Base-by-base conservation (phyloP, 2,888 invertebrate genomes). In the Drosophila neotestacea region DNA sequence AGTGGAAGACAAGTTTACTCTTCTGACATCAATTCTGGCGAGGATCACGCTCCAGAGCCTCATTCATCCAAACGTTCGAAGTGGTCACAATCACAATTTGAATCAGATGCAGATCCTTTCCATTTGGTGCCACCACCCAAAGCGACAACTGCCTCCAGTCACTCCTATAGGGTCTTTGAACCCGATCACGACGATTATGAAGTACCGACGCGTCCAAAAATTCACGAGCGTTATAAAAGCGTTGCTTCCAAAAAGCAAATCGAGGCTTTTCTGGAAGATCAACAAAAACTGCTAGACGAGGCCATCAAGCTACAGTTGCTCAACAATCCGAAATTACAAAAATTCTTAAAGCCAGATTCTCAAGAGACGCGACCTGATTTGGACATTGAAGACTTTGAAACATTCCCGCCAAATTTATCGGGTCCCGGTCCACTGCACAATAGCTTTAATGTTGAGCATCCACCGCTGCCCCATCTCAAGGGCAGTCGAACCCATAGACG, bases 221-320 rank as follows among this genome's bases (percentile, higher is more conserved):
- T 48, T 10, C 81, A 83, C 10, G 91, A 91, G 22, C 90, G 88
- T 16, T 90, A 84, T 46, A 91, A 90, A 61, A 81, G 36, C n/a
- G 88, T 88, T 7, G 91, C 91, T 2, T 90, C 91, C 4, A 90
- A 91, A 50, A 91, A 91, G 28, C 91, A 91, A 72, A 89, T 91
- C 46, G 90, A 91, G 51, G 84, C 90, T 1, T 91, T 85, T 55
- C 47, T 91, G 0, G 90, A 91, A 61, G 91, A 91, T 64, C 91
- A 91, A 32, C 91, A 91, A 50, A 89, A 89, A 39, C 51, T 91
- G 5, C 79, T 91, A 0, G 91, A 91, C 42, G 91, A 91, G 6
- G 91, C 91, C 16, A 70, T 91, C 6, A 91, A 91, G 38, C 48
- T 89, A 34, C 91, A 91, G 60, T 55, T 91, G 48, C 64, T 91